These are phyloP conservation scores for Furcula furcula DNA, from an alignment of 2,888 invertebrate species.

Conservation along the genomic window DNA sequence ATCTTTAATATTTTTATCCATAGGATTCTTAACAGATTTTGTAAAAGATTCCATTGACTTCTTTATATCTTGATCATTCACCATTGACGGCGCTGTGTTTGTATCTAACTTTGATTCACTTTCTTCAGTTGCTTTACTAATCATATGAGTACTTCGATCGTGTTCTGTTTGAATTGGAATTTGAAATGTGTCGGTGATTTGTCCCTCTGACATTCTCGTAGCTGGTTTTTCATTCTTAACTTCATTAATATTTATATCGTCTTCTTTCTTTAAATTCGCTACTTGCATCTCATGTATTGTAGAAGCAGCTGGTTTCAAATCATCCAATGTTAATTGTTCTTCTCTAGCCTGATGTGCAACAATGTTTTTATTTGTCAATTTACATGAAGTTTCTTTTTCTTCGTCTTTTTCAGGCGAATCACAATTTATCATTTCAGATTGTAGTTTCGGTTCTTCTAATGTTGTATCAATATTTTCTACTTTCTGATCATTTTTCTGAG, in stretches of 20 bases:
- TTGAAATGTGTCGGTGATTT: neutral
- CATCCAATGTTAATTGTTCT: constrained; percentile 15
- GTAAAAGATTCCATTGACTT: constrained; percentile 8
- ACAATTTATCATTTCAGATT: constrained; percentile 14
- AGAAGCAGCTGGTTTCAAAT: constrained; percentile 34
- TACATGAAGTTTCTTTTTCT: neutral
- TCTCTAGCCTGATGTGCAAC: constrained; percentile 5
- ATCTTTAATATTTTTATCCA: constrained; percentile 3
- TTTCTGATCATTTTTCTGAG: constrained; percentile 10
- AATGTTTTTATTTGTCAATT: constrained; percentile 4
- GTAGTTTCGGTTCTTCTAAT: constrained; percentile 12
- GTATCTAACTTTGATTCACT: constrained; percentile 11
- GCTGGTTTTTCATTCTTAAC: constrained; percentile 8
- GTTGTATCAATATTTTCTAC: constrained; percentile 6
- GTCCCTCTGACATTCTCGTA: constrained; percentile 4
- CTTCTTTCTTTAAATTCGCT: constrained; percentile 15
- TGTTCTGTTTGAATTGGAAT: neutral
- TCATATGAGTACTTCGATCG: neutral
- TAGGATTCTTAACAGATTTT: constrained; percentile 7
- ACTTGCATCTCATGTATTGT: constrained; percentile 28
- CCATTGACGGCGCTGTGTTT: constrained; percentile 5
- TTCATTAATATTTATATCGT: constrained; percentile 18
- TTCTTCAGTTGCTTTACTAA: constrained; percentile 12
- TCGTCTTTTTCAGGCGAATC: constrained; percentile 5
- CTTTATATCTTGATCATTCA: too few species aligned